Percentiles rank a stretch among this genome's conserved stretches.
Conservation (phyloP, 1,140 invertebrate genomes). For the Eubasilissa regina region DNA sequence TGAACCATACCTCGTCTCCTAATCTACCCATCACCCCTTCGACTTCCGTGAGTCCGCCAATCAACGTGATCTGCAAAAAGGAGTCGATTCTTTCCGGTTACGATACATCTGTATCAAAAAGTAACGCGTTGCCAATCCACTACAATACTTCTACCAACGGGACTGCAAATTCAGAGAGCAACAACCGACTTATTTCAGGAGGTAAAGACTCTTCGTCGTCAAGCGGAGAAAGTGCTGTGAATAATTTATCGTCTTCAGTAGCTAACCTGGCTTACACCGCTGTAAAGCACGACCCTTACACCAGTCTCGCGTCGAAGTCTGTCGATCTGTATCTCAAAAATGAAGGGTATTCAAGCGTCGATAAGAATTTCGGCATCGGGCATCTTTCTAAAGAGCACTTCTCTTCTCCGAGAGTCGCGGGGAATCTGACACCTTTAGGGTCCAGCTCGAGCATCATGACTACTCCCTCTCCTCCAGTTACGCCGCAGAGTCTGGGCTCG, state of each 20-base stretch:
- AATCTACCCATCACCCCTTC: conserved; percentile 74
- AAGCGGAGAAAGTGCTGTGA: conserved; percentile 59
- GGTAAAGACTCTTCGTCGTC: conserved; percentile 68
- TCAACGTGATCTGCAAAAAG: conserved; percentile 77
- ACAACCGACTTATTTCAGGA: conserved; percentile 63
- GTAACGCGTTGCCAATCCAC: conserved; percentile 24
- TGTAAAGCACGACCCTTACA: conserved; percentile 52
- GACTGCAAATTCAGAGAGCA: conserved; percentile 62
- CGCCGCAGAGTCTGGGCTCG: conserved; percentile 69
- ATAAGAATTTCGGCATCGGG: conserved; percentile 32
- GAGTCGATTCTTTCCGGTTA: conserved; percentile 67
- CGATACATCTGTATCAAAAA: conserved; percentile 62
- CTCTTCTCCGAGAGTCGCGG: conserved; percentile 29
- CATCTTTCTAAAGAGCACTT: conserved; percentile 35
- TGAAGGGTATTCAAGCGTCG: conserved; percentile 44
- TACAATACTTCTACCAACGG: conserved; percentile 51
- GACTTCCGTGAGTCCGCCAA: conserved; percentile 76
- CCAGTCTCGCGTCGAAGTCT: conserved; percentile 42
- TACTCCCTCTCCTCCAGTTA: conserved; percentile 77
- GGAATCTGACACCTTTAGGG: conserved; percentile 75
- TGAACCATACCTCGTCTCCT: conserved; percentile 68
- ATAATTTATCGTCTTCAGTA: conserved; percentile 21
- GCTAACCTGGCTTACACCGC: conserved; percentile 48
- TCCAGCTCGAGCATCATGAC: conserved; percentile 78
- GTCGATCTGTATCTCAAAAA: conserved; percentile 56